Evolutionary conservation across 2,888 invertebrate species (phyloP).

Genomic region (Elgonia sp.): DNA sequence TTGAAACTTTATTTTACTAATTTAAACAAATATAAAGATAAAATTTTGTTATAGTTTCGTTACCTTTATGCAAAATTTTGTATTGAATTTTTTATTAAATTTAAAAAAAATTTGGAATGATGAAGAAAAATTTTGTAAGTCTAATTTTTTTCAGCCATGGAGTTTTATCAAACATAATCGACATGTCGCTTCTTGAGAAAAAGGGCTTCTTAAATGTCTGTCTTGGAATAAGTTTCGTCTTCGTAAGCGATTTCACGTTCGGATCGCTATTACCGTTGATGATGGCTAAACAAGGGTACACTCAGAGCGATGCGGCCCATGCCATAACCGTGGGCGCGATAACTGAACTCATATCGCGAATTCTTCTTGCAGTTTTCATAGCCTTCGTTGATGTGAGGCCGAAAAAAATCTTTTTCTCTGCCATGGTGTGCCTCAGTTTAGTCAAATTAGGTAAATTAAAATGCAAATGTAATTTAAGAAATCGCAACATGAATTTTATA

Average conservation of each 20-base stretch:
- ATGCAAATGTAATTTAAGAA: too few species aligned
- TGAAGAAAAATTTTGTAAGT: background rate
- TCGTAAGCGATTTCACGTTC: constrained; percentile 91
- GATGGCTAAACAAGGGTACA: constrained; percentile 88
- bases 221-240: constrained; percentile 90
- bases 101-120: too few species aligned
- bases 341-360: constrained; percentile 90
- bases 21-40: too few species aligned
- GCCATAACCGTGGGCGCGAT: constrained; percentile 91
- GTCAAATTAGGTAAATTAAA: constrained; percentile 89
- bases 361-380: constrained; percentile 89
- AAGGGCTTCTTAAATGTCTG: constrained; percentile 89
- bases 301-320: constrained; percentile 89
- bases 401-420: constrained; percentile 90
- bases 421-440: constrained; percentile 90
- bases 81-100: too few species aligned
- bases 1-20: too few species aligned
- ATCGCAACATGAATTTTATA: too few species aligned
- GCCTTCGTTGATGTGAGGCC: constrained; percentile 89
- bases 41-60: too few species aligned
- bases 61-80: too few species aligned
- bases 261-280: constrained; percentile 91
- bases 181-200: constrained; percentile 84
- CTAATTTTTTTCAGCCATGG: constrained; percentile 2
- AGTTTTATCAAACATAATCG: constrained; percentile 77